Conservation (phyloP, 1,140 invertebrate species). For the Solenopsis fugax region DNA sequence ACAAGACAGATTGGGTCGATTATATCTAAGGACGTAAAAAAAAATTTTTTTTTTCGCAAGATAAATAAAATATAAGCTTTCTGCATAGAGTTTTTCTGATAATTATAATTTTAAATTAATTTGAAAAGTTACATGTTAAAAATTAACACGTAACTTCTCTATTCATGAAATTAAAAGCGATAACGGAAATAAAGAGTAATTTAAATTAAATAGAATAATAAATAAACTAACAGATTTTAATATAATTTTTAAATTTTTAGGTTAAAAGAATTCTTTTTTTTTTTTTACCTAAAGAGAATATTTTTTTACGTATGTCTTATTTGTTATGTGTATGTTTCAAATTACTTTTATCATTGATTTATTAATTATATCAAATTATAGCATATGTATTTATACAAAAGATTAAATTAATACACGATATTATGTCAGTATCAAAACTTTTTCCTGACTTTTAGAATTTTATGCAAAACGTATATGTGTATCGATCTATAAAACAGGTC, state of each 20-base stretch:
- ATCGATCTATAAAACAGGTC: slow-evolving; percentile 2
- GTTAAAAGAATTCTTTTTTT: neutral
- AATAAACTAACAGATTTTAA: neutral
- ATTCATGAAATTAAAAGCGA: neutral
- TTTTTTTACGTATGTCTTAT: neutral
- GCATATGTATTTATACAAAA: neutral
- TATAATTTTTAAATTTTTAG: neutral
- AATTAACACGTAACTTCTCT: neutral
- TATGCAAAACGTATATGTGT: neutral
- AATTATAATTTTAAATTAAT: neutral
- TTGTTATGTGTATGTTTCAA: neutral
- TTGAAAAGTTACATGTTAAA: neutral
- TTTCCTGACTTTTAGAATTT: neutral
- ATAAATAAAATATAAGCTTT: neutral
- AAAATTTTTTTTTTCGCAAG: neutral
- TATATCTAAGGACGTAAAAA: neutral
- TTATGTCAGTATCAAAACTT: neutral
- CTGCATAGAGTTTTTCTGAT: neutral
- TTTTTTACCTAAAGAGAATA: neutral
- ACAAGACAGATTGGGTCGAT: neutral
- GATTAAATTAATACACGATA: neutral
- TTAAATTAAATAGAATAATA: neutral
- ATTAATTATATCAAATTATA: neutral
- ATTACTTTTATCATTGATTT: neutral
- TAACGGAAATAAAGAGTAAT: neutral